Conservation (phyloP, 2,113 vertebrate genomes). For the Nerophis ophidion region DNA sequence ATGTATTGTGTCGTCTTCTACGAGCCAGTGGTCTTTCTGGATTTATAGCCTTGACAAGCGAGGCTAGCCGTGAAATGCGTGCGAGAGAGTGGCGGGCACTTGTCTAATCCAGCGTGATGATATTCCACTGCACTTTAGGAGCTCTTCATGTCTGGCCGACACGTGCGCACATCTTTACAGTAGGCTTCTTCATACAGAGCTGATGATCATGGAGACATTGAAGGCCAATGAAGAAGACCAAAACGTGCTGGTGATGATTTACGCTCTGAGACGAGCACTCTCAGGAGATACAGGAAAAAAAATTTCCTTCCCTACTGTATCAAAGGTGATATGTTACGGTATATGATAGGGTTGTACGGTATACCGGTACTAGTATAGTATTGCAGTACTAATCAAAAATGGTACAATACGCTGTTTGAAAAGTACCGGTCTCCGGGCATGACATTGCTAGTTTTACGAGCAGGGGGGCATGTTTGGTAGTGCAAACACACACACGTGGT, state of each 20-base stretch:
- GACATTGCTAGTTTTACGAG: too few relatives aligned
- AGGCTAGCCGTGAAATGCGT: constrained; percentile 9
- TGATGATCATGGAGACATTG: constrained; percentile 1
- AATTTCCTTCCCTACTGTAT: constrained; percentile 38
- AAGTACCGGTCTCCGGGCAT: too few relatives aligned
- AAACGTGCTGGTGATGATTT: constrained; percentile 29
- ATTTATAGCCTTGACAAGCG: constrained; percentile 23
- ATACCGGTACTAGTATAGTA: too few relatives aligned
- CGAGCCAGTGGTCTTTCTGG: constrained; percentile 23
- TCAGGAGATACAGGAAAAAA: constrained; percentile 15
- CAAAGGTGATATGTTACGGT: constrained; percentile 21
- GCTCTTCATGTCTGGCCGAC: constrained; percentile 19
- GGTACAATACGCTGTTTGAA: too few relatives aligned
- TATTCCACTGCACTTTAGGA: constrained; percentile 24
- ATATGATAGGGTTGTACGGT: constrained; percentile 13
- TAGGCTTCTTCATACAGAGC: constrained; percentile 21
- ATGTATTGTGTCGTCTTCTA: constrained; percentile 33
- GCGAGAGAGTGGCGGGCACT: constrained; percentile 9
- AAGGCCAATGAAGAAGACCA: constrained; percentile 11
- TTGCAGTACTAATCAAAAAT: too few relatives aligned
- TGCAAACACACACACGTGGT: too few relatives aligned
- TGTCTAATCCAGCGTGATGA: constrained; percentile 13
- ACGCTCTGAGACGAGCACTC: constrained; percentile 31
- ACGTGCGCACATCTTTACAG: constrained; percentile 31
- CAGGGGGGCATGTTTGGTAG: too few relatives aligned